These are phyloP conservation scores for Wasmannia auropunctata DNA, from an alignment of 1,140 invertebrate genomes.

Conservation along the genomic window DNA sequence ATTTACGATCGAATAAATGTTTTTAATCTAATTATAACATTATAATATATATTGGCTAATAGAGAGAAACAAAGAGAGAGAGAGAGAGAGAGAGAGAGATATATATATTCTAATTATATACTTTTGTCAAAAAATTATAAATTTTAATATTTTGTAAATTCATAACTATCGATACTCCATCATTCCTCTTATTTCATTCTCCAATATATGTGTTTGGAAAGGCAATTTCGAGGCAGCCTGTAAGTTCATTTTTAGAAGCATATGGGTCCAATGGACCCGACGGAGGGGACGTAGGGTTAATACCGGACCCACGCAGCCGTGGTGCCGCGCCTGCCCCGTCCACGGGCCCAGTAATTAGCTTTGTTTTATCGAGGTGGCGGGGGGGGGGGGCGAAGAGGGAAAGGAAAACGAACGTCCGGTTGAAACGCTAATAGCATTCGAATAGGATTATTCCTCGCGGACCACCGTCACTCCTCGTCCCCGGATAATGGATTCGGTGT, in stretches of 20 bases:
- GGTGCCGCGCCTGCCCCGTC: constrained; percentile 38
- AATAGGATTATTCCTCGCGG: constrained; percentile 78
- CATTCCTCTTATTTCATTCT: neutral
- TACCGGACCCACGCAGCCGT: constrained; percentile 9
- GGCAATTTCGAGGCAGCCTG: too few species aligned
- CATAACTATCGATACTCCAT: neutral
- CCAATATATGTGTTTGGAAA: neutral
- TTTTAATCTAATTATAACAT: neutral
- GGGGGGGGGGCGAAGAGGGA: neutral
- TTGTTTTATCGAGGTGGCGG: constrained; percentile 62
- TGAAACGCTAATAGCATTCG: constrained; percentile 77
- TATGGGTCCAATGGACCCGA: neutral
- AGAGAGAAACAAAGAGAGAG: too few species aligned
- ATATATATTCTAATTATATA: neutral
- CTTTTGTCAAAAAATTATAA: neutral
- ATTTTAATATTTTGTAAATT: neutral
- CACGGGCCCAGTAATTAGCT: constrained; percentile 65
- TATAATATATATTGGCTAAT: neutral
- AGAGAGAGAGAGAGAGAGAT: too few species aligned
- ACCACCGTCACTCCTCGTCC: constrained; percentile 79
- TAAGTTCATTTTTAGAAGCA: neutral
- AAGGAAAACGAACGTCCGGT: constrained; percentile 63
- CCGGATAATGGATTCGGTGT: constrained; percentile 84
- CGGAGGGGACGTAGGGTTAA: neutral
- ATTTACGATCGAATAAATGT: neutral